phyloP scores from a whole-genome alignment of 2,888 invertebrate genomes.

The Spilarctia lutea region DNA sequence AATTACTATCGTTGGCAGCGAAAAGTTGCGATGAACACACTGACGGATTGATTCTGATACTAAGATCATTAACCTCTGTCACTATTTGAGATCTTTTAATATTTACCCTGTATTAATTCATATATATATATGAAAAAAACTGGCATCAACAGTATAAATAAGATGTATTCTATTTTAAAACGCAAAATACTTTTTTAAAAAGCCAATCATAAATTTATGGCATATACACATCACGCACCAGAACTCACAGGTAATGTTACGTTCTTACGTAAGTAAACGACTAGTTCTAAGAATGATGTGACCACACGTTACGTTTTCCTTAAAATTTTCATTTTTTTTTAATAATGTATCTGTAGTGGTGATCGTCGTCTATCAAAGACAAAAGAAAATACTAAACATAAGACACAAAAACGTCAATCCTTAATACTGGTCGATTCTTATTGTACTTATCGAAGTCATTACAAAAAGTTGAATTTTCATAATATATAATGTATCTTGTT shows the following conservation, averaged over 20 bases:
- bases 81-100: background rate
- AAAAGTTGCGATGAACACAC: background rate
- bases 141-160: no score
- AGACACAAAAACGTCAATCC: background rate
- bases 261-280: constrained; percentile 31
- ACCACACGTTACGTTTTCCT: constrained; percentile 13
- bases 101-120: background rate
- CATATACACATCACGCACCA: background rate
- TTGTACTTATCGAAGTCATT: background rate
- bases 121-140: no score
- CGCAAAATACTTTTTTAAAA: constrained; percentile 1
- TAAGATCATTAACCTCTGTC: background rate
- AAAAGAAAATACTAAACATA: background rate
- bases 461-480: background rate
- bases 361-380: background rate
- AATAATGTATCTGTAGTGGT: background rate
- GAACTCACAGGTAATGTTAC: constrained; percentile 7
- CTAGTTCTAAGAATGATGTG: constrained; percentile 24
- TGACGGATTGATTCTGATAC: background rate
- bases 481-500: no score
- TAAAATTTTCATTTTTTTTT: background rate
- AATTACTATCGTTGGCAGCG: background rate
- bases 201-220: constrained; percentile 4
- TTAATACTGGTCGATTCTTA: background rate
- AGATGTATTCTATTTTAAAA: background rate